Percentiles rank a stretch among this genome's conserved stretches.
Evolutionary conservation across 2,888 invertebrate genomes (phyloP).

Genomic region (Callinectes sapidus): DNA sequence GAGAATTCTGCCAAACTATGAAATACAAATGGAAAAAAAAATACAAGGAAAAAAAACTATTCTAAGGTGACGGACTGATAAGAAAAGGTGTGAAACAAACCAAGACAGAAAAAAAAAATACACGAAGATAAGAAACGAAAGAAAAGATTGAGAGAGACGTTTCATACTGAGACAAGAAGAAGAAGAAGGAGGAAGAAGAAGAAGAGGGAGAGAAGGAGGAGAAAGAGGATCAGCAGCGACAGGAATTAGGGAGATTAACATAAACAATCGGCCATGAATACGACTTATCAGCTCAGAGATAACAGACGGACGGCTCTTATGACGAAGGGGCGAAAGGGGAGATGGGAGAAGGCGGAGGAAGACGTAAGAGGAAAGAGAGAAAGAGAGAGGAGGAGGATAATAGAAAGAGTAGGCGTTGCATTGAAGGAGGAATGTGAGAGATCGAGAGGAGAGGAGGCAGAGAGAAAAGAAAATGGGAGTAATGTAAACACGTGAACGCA

Average conservation of each 20-base stretch:
- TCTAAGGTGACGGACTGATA: background rate
- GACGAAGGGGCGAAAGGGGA: background rate
- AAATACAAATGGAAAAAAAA: background rate
- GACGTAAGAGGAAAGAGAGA: background rate
- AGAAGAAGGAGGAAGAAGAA: background rate
- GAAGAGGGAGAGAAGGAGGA: background rate
- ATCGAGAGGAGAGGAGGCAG: background rate
- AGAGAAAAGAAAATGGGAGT: background rate
- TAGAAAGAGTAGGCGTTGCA: background rate
- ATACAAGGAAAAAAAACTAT: background rate
- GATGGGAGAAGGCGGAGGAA: background rate
- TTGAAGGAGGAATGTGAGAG: background rate
- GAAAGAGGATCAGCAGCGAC: constrained; percentile 19
- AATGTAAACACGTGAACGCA: no score
- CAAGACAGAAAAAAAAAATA: background rate
- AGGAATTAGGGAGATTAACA: constrained; percentile 27
- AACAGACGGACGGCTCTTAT: constrained; percentile 24
- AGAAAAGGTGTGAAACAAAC: background rate
- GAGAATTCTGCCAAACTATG: background rate
- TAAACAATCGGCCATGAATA: constrained; percentile 31
- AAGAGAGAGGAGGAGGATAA: background rate
- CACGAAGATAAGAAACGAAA: background rate
- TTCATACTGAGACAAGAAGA: background rate
- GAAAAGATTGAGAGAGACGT: background rate
- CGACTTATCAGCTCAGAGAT: constrained; percentile 34